Evolutionary conservation across 2,888 invertebrate species (phyloP), one percentile per base, ranked within the genome.

Genomic region (Prionchulus punctatus): DNA sequence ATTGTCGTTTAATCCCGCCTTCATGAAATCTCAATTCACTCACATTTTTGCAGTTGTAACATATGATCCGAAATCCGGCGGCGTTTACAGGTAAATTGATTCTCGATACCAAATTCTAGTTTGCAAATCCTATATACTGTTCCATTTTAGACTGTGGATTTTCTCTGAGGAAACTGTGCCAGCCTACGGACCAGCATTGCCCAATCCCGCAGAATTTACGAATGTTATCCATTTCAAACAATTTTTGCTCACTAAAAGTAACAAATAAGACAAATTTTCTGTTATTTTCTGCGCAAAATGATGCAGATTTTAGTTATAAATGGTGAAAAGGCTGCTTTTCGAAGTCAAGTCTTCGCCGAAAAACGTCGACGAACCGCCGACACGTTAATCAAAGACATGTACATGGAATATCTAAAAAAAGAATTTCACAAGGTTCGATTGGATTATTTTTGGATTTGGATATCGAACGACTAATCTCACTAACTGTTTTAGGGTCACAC

Each of bases 1-100:
- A 64, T 74, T 78, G 36, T 74, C 80, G 48, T 89, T 89, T 76
- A 85, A 85, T 72, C 89, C 89, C 23, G 82, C 84, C 60, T 86
- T 84, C 77, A 86, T 89, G 74, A 87, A 86, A 75, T 87, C 87
- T 64, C 86, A 89, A 74, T 89, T 89, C 76, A 89, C 89, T 64
- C 89, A 88, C 72, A 82, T 88, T 65, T 88, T 86, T 70, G 86
- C 86, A 53, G 81, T 86, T 56, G 83, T 87, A 23, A 82, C 82
- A 2, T 80, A 81, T 64, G 79, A 79, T 55, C 62, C n/a, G n/a
- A n/a, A n/a, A n/a, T n/a, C n/a, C n/a, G n/a, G n/a, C n/a, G n/a
- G n/a, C n/a, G n/a, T n/a, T 43, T 86, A 86, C 75, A 67, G 65
- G 69, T 70, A 58, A 60, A 59, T n/a, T n/a, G n/a, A n/a, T n/a